Percentiles rank a stretch among this genome's conserved stretches.
Evolutionary conservation across 2,888 invertebrate species (phyloP).

Genomic region (Pantelozetes paolii): DNA sequence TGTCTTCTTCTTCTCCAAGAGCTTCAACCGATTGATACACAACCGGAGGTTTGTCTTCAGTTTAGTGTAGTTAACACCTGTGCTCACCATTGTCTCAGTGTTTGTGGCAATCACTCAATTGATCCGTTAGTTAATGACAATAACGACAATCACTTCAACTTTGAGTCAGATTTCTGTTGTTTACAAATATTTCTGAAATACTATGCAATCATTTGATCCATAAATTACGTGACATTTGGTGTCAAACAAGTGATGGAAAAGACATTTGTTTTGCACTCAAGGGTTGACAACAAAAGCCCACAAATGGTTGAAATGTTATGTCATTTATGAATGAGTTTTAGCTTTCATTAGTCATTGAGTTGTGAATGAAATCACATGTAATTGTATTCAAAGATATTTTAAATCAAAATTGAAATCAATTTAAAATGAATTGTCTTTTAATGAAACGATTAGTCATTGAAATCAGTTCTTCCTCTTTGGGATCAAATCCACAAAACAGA

Average conservation of each 20-base stretch:
- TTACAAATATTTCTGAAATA: neutral
- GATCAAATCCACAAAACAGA: neutral
- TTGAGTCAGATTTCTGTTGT: neutral
- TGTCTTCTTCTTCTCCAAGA: constrained; percentile 94
- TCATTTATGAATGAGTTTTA: neutral
- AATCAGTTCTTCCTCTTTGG: neutral
- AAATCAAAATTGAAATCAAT: neutral
- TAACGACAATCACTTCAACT: neutral
- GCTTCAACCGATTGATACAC: constrained; percentile 84
- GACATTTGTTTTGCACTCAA: neutral
- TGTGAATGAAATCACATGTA: too few species aligned
- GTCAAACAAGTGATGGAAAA: too few species aligned
- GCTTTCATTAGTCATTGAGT: neutral
- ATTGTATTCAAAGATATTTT: too few species aligned
- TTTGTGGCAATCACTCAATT: too few species aligned
- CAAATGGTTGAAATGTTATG: neutral
- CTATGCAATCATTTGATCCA: neutral
- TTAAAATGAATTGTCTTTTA: neutral
- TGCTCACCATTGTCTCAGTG: neutral
- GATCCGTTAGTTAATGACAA: neutral
- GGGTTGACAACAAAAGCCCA: neutral
- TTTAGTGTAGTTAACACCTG: constrained; percentile 79
- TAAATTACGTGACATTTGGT: too few species aligned
- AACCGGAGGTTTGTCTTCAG: constrained; percentile 92
- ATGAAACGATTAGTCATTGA: neutral